Evolutionary conservation across 2,797 vertebrate genomes (phyloP).

Genomic region (Leptatherina wallacei): DNA sequence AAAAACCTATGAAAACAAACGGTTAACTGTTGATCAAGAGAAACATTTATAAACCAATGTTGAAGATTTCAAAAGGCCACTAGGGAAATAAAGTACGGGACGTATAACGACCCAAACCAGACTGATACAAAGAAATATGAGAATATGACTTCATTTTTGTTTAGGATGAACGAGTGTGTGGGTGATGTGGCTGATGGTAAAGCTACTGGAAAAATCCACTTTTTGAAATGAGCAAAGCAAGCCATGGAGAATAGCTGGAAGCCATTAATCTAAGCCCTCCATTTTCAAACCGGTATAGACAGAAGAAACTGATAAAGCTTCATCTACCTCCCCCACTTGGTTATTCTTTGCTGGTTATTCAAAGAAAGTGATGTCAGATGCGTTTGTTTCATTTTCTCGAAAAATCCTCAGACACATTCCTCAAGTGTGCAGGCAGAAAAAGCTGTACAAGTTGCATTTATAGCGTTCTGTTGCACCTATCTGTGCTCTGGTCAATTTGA

Average conservation of each 20-base stretch:
- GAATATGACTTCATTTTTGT: slow-evolving; percentile 17
- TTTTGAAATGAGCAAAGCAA: slow-evolving; percentile 66
- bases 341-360: slow-evolving; percentile 13
- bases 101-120: slow-evolving; percentile 12
- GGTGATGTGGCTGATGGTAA: slow-evolving; percentile 36
- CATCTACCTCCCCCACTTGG: slow-evolving; percentile 3
- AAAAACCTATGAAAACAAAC: slow-evolving; percentile 25
- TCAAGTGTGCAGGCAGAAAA: not conserved
- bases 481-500: not conserved
- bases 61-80: slow-evolving; percentile 17
- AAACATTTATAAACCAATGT: slow-evolving; percentile 8
- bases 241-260: slow-evolving; percentile 56
- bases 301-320: slow-evolving; percentile 23
- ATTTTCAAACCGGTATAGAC: slow-evolving; percentile 8
- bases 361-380: not conserved
- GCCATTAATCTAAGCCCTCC: slow-evolving; percentile 35
- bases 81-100: slow-evolving; percentile 17
- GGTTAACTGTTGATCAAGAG: slow-evolving; percentile 2
- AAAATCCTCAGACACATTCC: slow-evolving; percentile 12
- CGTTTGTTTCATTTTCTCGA: not conserved
- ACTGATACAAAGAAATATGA: slow-evolving; percentile 4
- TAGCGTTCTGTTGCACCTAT: not conserved
- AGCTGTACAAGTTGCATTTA: not conserved
- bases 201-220: slow-evolving; percentile 43
- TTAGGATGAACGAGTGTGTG: slow-evolving; percentile 32